Evolutionary conservation across 2,113 vertebrate species (phyloP), one percentile per base, ranked within the genome.

Genomic region (Nasalis larvatus): DNA sequence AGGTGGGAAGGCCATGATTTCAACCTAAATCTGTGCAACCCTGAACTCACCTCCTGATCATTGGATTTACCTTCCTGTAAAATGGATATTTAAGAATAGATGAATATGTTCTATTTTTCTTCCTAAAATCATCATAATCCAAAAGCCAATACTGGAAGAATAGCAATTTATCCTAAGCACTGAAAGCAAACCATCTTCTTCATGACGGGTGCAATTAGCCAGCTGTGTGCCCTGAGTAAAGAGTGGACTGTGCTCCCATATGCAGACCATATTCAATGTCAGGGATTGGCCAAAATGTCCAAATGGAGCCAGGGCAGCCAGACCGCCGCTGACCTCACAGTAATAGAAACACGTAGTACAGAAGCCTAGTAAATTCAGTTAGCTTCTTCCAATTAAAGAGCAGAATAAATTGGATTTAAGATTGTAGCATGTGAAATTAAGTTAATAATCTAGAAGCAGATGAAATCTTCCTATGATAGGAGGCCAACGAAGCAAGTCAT

Each of bases 361-460:
- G 45, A 54, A 32, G 1, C 52, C 25, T 11, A 45, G 16, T 11
- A 71, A 81, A 92, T 21, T 21, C 37, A 90, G 30, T 92, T 71
- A 84, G 25, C 7, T 71, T 56, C 63, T 91, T 60, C 52, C 60
- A 83, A 47, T 90, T 52, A 83, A 92, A 52, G 76, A 86, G 73
- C 11, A 45, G 14, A 54, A 80, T 25, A 94, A 58, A 49, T 32
- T 45, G 35, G 27, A 60, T 83, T 86, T 86, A 47, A 49, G 20
- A 60, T n/a, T 3, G 21, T 23, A 78, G 10, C 8, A 10, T 40
- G n/a, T 78, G 69, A 78, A 84, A 45, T 42, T 3, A 60, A 81
- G 52, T 83, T 86, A 93, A 77, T 73, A 83, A 63, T 47, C 56
- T 63, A 69, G 45, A 35, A 45, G 30, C 37, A 56, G 42, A 90